These are phyloP conservation scores for Tenualosa thibaudeaui DNA, from an alignment of 2,797 vertebrate genomes.

Conservation along the genomic window DNA sequence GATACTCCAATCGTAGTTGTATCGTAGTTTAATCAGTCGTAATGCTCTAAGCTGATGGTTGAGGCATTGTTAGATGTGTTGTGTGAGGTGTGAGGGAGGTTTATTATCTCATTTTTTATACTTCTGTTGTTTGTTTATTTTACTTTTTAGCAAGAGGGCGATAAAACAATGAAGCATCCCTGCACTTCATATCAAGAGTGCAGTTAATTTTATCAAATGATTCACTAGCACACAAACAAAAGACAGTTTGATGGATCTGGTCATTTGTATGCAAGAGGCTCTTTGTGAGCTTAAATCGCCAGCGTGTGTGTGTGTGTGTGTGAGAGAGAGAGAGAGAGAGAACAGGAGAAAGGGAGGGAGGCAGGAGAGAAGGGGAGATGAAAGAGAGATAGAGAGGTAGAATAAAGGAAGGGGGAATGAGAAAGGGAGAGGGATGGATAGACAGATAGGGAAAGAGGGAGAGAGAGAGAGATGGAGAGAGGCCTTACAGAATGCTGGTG, in stretches of 20 bases:
- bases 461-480: not conserved
- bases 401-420: not conserved
- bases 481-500: not conserved
- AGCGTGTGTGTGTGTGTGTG: not conserved
- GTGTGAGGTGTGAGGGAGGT: not conserved
- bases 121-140: not conserved
- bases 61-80: not conserved
- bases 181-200: not conserved
- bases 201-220: not conserved
- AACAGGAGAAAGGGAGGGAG: not conserved
- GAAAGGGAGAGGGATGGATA: not conserved
- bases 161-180: not conserved
- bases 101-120: not conserved
- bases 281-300: not conserved
- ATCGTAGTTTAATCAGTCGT: not conserved
- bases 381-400: not conserved
- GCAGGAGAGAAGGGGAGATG: not conserved
- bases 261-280: slow-evolving; percentile 3
- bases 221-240: not conserved
- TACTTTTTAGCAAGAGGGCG: not conserved
- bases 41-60: not conserved
- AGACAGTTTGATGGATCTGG: not conserved
- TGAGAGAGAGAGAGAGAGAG: not conserved
- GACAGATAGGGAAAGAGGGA: not conserved
- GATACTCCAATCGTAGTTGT: too few relatives aligned